phyloP scores from a whole-genome alignment of 1,140 invertebrate species.

The Ephestia elutella region DNA sequence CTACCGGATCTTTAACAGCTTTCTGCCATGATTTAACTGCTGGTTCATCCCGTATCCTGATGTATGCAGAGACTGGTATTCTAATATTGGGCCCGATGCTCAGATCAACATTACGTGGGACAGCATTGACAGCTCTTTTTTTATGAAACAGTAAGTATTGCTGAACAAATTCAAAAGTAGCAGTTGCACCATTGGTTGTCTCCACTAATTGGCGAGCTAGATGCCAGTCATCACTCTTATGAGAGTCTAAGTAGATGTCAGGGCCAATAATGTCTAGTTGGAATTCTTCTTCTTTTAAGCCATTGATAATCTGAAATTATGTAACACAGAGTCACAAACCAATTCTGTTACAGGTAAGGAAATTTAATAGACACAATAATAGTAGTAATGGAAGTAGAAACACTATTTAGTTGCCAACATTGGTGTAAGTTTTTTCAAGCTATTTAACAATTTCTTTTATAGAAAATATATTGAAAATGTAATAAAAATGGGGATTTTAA shows the following conservation, averaged over 20 bases:
- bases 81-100: slow-evolving; percentile 63
- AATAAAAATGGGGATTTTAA: too few relatives aligned
- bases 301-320: slow-evolving; percentile 47
- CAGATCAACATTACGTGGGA: slow-evolving; percentile 63
- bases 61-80: slow-evolving; percentile 64
- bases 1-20: slow-evolving; percentile 50
- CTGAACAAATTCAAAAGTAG: slow-evolving; percentile 58
- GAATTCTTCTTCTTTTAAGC: slow-evolving; percentile 52
- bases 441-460: too few relatives aligned
- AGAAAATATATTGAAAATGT: too few relatives aligned
- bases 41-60: slow-evolving; percentile 57
- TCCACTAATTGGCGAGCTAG: slow-evolving; percentile 49
- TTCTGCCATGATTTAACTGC: slow-evolving; percentile 50
- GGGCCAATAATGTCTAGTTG: slow-evolving; percentile 64
- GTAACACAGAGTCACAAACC: neutral
- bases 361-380: too few relatives aligned
- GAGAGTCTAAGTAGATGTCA: slow-evolving; percentile 42
- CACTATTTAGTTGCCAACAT: too few relatives aligned
- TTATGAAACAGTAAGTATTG: slow-evolving; percentile 60
- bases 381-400: too few relatives aligned
- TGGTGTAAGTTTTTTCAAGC: neutral
- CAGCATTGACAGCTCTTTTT: slow-evolving; percentile 44
- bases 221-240: slow-evolving; percentile 37
- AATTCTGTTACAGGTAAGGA: too few relatives aligned
- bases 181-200: slow-evolving; percentile 50